Evolutionary conservation across 2,797 vertebrate species (phyloP), one percentile per base, ranked within the genome.

Genomic region (Siniperca obscura): DNA sequence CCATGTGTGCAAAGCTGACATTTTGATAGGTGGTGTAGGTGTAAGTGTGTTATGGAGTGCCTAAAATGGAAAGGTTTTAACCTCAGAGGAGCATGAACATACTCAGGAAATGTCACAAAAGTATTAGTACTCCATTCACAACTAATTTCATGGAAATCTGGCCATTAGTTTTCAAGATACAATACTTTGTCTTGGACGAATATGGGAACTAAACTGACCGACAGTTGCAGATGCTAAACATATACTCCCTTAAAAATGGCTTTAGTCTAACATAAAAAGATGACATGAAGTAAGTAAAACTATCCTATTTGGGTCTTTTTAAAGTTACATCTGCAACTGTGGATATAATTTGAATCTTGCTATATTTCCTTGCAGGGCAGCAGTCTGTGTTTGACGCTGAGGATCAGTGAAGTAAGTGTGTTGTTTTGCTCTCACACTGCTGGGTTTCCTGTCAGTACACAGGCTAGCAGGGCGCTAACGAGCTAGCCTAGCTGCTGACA

Each of bases 401-500:
- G 74, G 71, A 78, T 77, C 84, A 75, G 70, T 75, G 76, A 91
- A 79, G 67, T 73, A 79, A 86, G 59, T 71, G 76, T 86, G 86
- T 79, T 90, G 78, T 83, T 87, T 88, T 83, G 83, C 77, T 83
- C 76, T 86, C 81, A 75, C 82, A 67, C 82, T 66, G 66, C 72
- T 74, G 78, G 52, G 65, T 73, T 76, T 53, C 65, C 52, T 90
- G 88, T 90, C 86, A 82, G 74, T 27, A 70, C 82, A 55, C 19
- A 62, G 68, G 64, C 71, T 55, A 86, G 74, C 81, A 46, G 57
- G 62, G 85, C 3, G 87, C 83, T 90, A 92, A 93, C 67, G 11
- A 92, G 78, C 64, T 72, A 83, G 81, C 86, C 74, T 61, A 13
- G 70, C 75, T 57, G 80, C 70, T 88, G 89, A 93, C 87, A 83